Percentiles rank a stretch among this genome's conserved stretches.
These are phyloP conservation scores for Arion vulgaris DNA, from an alignment of 1,140 invertebrate genomes.

Conservation along the genomic window DNA sequence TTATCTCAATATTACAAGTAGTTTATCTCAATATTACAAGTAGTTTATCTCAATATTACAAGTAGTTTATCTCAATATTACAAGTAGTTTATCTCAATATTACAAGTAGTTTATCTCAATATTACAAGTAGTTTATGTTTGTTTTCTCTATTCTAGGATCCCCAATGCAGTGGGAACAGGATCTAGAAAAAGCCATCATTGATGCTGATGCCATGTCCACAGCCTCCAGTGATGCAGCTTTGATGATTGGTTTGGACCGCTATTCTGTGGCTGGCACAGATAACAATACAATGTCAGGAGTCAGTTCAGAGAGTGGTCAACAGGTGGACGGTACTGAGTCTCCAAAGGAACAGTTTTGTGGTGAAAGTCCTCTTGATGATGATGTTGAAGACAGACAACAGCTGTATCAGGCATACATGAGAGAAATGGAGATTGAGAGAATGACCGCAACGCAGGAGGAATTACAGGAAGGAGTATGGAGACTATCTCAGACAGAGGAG, in stretches of 20 bases:
- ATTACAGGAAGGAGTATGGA: neutral
- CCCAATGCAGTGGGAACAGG: slow-evolving; percentile 36
- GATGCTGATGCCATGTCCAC: slow-evolving; percentile 44
- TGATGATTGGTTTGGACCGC: slow-evolving; percentile 37
- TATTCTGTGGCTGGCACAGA: slow-evolving; percentile 42
- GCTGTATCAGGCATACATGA: slow-evolving; percentile 26
- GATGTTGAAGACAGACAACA: slow-evolving; percentile 31
- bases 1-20: too few relatives aligned
- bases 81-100: too few relatives aligned
- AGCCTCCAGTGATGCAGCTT: slow-evolving; percentile 50
- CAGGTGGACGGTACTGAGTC: slow-evolving; percentile 10
- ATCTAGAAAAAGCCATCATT: slow-evolving; percentile 33
- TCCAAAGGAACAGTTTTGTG: slow-evolving; percentile 19
- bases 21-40: too few relatives aligned
- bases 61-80: too few relatives aligned
- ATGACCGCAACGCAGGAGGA: neutral
- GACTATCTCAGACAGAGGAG: neutral
- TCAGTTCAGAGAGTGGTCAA: slow-evolving; percentile 49
- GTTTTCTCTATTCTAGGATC: slow-evolving; percentile 34
- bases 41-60: too few relatives aligned
- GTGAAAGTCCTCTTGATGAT: slow-evolving; percentile 37
- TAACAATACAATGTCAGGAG: slow-evolving; percentile 49
- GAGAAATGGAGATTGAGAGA: slow-evolving; percentile 14
- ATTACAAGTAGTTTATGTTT: neutral
- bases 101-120: too few relatives aligned